Evolutionary conservation across 2,888 invertebrate species (phyloP).

Genomic region (Corbicula japonica): DNA sequence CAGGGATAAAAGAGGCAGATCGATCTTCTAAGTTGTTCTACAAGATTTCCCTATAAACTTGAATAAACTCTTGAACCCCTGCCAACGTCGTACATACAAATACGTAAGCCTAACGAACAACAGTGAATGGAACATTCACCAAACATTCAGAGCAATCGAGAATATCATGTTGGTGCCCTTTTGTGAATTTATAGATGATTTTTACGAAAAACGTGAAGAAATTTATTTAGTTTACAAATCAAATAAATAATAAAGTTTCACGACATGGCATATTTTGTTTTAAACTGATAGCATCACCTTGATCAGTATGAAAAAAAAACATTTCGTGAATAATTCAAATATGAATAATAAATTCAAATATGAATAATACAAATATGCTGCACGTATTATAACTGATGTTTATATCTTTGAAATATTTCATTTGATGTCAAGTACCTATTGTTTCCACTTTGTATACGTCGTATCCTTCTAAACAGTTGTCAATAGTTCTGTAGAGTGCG

Average conservation of each 20-base stretch:
- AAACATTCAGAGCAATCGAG: no score
- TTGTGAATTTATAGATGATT: no score
- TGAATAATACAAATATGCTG: not conserved
- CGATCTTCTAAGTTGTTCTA: no score
- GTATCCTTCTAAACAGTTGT: conserved; percentile 71
- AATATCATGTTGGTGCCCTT: no score
- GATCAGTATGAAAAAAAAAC: not conserved
- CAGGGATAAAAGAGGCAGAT: no score
- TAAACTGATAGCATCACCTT: not conserved
- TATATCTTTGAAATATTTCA: not conserved
- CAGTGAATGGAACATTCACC: no score
- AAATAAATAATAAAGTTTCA: not conserved
- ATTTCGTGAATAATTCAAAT: not conserved
- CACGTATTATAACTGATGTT: not conserved
- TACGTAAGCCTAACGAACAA: no score
- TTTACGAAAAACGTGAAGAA: no score
- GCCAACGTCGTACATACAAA: no score
- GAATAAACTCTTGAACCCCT: no score
- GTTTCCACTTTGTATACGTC: conserved; percentile 81
- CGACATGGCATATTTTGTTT: not conserved
- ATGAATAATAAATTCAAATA: not conserved
- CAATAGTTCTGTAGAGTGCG: conserved; percentile 74
- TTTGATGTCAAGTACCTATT: conserved; percentile 69
- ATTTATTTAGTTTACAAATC: no score
- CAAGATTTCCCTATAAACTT: no score